Conservation (phyloP, 2,113 vertebrate genomes). For the Lasiurus borealis region DNA sequence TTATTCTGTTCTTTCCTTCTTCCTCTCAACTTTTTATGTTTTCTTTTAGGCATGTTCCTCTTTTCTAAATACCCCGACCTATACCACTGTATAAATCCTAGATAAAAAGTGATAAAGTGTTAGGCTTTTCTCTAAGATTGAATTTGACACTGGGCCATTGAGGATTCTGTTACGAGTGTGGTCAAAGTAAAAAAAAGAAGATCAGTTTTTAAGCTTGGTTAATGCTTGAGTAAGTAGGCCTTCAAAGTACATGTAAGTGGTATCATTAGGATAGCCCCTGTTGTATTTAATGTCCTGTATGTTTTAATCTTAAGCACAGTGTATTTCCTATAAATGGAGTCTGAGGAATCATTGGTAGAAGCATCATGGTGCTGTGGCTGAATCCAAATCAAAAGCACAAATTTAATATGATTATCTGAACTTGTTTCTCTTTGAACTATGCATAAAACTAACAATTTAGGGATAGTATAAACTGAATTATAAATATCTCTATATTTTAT, state of each 20-base stretch:
- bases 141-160: background rate
- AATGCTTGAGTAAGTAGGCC: background rate
- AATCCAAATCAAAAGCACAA: constrained; percentile 19
- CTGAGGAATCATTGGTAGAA: background rate
- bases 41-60: background rate
- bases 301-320: background rate
- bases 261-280: background rate
- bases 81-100: background rate
- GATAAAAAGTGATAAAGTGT: background rate
- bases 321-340: background rate
- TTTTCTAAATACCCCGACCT: background rate
- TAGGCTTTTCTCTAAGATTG: constrained; percentile 40
- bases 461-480: background rate
- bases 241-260: background rate
- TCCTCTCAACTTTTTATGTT: background rate
- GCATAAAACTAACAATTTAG: background rate
- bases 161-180: background rate
- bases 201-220: background rate
- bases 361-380: background rate
- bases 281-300: background rate
- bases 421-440: background rate
- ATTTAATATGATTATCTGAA: constrained; percentile 36
- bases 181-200: background rate
- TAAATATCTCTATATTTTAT: background rate
- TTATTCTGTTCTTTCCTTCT: background rate